Conservation (phyloP, 2,888 invertebrate genomes). For the Hirtodrosophila duncani region DNA sequence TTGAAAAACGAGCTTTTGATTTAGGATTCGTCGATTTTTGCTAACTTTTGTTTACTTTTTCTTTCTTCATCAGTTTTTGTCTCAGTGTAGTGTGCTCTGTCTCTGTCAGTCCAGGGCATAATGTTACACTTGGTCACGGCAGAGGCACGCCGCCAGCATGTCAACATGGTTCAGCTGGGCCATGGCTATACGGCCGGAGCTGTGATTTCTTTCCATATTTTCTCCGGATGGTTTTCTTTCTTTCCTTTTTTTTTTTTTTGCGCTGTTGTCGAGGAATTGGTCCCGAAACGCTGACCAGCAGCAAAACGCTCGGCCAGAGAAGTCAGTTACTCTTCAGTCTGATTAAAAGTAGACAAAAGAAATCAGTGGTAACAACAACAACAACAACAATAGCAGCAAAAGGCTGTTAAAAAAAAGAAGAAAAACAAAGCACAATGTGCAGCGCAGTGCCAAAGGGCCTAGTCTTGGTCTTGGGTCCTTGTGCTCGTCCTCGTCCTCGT, state of each 20-base stretch:
- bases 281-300: conserved; percentile 29
- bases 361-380: conserved; percentile 51
- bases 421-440: conserved; percentile 10
- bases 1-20: too few relatives aligned
- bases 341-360: conserved; percentile 58
- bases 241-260: conserved; percentile 61
- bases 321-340: conserved; percentile 11
- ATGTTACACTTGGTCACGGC: conserved; percentile 37
- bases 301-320: conserved; percentile 6
- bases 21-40: too few relatives aligned
- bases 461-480: conserved; percentile 34
- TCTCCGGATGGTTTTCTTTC: conserved; percentile 57
- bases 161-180: conserved; percentile 37
- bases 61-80: conserved; percentile 1
- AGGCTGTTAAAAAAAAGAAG: background rate
- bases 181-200: too few relatives aligned
- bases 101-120: conserved; percentile 24
- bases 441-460: conserved; percentile 32
- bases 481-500: conserved; percentile 1
- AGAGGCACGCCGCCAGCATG: conserved; percentile 31
- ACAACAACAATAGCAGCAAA: conserved; percentile 25
- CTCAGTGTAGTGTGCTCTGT: conserved; percentile 1
- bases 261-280: conserved; percentile 38
- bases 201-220: too few relatives aligned
- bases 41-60: too few relatives aligned